These are phyloP conservation scores for Cordylochernes scorpioides DNA, from an alignment of 2,888 invertebrate genomes.

Conservation along the genomic window DNA sequence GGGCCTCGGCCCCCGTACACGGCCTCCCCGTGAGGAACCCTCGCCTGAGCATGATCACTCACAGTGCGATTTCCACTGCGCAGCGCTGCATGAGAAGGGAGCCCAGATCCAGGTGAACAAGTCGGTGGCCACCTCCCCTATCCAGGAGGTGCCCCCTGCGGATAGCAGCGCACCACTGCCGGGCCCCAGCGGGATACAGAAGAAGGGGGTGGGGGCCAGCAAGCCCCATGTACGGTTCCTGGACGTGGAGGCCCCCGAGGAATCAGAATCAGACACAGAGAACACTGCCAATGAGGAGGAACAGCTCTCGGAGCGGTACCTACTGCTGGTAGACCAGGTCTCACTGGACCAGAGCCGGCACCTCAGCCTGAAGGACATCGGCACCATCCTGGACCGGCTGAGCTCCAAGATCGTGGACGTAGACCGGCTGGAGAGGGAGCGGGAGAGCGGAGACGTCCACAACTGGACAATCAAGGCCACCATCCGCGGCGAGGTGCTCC, in stretches of 20 bases:
- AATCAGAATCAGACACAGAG: slow-evolving; percentile 51
- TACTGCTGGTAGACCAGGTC: slow-evolving; percentile 68
- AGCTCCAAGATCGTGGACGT: slow-evolving; percentile 80
- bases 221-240: slow-evolving; percentile 14
- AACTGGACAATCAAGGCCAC: slow-evolving; percentile 92
- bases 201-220: slow-evolving; percentile 10
- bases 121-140: slow-evolving; percentile 71
- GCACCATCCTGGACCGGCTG: slow-evolving; percentile 67
- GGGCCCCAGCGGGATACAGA: slow-evolving; percentile 22
- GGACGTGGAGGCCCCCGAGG: slow-evolving; percentile 20
- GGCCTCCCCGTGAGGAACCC: slow-evolving; percentile 7
- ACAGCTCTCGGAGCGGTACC: slow-evolving; percentile 57
- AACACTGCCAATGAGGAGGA: slow-evolving; percentile 59
- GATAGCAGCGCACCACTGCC: slow-evolving; percentile 7
- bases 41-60: slow-evolving; percentile 15
- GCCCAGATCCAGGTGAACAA: slow-evolving; percentile 33
- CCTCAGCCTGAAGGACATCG: slow-evolving; percentile 76
- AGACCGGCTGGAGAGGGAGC: slow-evolving; percentile 65
- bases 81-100: slow-evolving; percentile 56
- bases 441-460: slow-evolving; percentile 73
- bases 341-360: slow-evolving; percentile 74
- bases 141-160: slow-evolving; percentile 39
- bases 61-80: slow-evolving; percentile 80
- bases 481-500: slow-evolving; percentile 62
- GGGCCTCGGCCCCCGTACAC: slow-evolving; percentile 12